Evolutionary conservation across 1,140 invertebrate genomes (phyloP), one percentile per base, ranked within the genome.

Genomic region (Calosoma granatense): DNA sequence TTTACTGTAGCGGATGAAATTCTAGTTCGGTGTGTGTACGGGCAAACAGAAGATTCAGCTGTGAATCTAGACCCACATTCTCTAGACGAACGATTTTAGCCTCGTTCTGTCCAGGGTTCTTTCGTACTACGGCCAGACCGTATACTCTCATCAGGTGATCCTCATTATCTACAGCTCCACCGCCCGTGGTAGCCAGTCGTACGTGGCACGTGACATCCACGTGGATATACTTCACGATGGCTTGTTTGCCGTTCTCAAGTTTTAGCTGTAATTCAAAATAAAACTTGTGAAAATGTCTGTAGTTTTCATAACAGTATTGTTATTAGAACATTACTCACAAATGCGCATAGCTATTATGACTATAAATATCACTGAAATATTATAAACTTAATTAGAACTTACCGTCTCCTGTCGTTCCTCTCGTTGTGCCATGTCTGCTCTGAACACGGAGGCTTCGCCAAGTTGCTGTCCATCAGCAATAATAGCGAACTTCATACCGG

Each of bases 131-230:
- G 0, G 82, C 84, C 2, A 81, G 78, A 30, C 84, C 84, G 20
- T 80, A 82, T 2, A 85, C 78, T 61, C 79, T 71, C 78, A 84
- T 81, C 0, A 80, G 67, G 60, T 82, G 78, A 12, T 80, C 74
- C 61, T 82, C 78, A 0, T 72, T 75, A 60, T 77, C 76, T 0
- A 75, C 76, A 1, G 74, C 76, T 4, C 76, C 75, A 17, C 78
- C 77, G 14, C 78, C 76, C 43, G 77, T 77, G 2, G 75, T 78
- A 4, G 77, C 75, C 47, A 84, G 62, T 55, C 74, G 76, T 15
- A 84, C 74, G 63, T 83, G 79, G 63, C 83, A 85, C 12, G 78
- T 81, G 12, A 85, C 79, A 58, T 84, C 81, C 2, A 85, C 74
- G 61, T 83, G 78, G 23, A 85, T 77, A 55, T 80, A 73, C 66